Evolutionary conservation across 1,140 invertebrate genomes (phyloP), one percentile per base, ranked within the genome.

Genomic region (Heliothis virescens): DNA sequence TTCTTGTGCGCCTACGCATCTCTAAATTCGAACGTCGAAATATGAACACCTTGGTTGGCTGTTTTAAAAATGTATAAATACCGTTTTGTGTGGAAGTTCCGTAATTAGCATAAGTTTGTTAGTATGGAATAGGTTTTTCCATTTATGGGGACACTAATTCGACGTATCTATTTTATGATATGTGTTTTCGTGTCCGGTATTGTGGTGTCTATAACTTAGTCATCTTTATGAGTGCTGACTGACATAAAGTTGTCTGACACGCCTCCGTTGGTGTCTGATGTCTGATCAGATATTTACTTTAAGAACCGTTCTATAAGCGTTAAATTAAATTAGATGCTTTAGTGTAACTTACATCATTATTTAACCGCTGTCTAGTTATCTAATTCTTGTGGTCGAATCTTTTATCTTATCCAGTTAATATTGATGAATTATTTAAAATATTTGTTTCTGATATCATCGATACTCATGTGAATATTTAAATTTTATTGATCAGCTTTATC

Each of bases 1-100:
- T 90, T 91, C 89, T 85, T 87, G 75, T 85, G 86, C 91, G 90
- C 92, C 92, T 87, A 94, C 92, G 91, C 90, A 85, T 82, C 80
- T 90, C 85, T 89, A 93, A 92, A 89, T 90, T 91, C 88, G 87
- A 89, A 91, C 85, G 80, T 65, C 82, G 83, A 89, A 91, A 89
- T 86, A 87, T 88, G 85, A 92, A 89, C 85, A 85, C 82, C 81
- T 83, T 75, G 84, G 73, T 82, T 74, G 74, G 86, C 87, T 84
- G 85, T 85, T 79, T 83, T 79, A 86, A 80, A 85, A 82, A 79
- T 67, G 80, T 57, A 57, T 57, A 65, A 77, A 52, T 34, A 34
- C 34, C 34, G 62, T 59, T 55, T 21, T 67, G 15, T 53, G 34
- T 69, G 15, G 16, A 77, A 77, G 26, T 78, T 80, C 79, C 76